phyloP scores from a whole-genome alignment of 2,888 invertebrate genomes.

The Caenorhabditis japonica region DNA sequence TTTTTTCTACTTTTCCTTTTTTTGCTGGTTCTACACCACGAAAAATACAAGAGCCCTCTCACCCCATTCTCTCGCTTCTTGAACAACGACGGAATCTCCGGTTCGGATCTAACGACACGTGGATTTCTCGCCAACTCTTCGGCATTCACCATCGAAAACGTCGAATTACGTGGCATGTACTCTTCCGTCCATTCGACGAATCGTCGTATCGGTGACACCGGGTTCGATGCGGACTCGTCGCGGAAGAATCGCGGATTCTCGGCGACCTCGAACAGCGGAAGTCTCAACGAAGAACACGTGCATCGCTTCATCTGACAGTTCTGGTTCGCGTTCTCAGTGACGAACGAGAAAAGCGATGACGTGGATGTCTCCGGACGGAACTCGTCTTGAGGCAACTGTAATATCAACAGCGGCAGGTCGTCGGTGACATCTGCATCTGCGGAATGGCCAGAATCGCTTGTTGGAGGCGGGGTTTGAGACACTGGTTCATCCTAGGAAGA shows the following conservation, averaged over 20 bases:
- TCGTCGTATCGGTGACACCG: too few species aligned
- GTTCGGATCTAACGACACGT: constrained; percentile 6
- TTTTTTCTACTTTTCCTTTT: too few species aligned
- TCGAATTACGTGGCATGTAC: background rate
- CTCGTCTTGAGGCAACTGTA: constrained; percentile 1
- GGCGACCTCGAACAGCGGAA: too few species aligned
- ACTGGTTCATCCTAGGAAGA: background rate
- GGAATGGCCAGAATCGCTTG: background rate
- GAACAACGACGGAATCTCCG: constrained; percentile 26
- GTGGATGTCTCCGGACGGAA: constrained; percentile 31
- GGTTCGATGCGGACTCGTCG: too few species aligned
- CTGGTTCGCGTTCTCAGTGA: background rate
- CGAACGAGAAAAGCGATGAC: constrained; percentile 29
- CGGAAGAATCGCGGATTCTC: too few species aligned
- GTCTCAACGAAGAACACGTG: too few species aligned
- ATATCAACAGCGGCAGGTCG: background rate
- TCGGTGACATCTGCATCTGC: too few species aligned
- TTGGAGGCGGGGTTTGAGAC: background rate
- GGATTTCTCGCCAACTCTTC: constrained; percentile 16
- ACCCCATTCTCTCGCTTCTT: constrained; percentile 26
- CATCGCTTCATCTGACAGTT: too few species aligned
- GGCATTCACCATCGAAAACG: constrained; percentile 6
- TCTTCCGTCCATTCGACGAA: constrained; percentile 14
- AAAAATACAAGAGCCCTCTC: background rate
- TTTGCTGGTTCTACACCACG: too few species aligned